Percentiles rank a stretch among this genome's conserved stretches.
Conservation (phyloP, 2,113 vertebrate species). For the Puntigrus tetrazona region DNA sequence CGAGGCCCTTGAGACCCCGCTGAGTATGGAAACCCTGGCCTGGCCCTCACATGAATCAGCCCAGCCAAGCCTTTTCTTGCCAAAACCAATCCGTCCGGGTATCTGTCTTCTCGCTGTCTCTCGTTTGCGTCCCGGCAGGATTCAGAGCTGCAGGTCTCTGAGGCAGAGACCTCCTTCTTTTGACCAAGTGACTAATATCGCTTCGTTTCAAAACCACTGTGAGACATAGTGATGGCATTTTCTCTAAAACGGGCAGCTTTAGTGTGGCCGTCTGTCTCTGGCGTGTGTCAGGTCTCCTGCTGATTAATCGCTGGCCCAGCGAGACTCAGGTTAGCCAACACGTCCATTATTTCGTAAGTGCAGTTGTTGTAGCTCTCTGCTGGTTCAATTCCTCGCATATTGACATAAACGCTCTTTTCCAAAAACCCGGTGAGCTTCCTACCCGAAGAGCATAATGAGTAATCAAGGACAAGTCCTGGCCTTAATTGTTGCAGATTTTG, state of each 20-base stretch:
- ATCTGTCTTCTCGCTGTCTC: background rate
- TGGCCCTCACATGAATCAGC: conserved; percentile 18
- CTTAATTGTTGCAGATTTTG: background rate
- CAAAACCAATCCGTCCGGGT: background rate
- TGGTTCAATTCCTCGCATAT: background rate
- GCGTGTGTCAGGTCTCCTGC: background rate
- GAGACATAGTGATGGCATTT: background rate
- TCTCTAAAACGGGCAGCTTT: conserved; percentile 10
- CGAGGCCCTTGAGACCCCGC: background rate
- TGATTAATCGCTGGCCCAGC: background rate
- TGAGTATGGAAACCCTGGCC: background rate
- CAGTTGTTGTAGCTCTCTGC: background rate
- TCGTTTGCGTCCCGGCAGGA: background rate
- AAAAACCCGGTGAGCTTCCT: background rate
- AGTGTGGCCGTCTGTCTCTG: background rate
- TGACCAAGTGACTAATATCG: background rate
- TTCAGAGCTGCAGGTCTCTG: background rate
- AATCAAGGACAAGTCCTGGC: background rate
- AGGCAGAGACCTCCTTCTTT: background rate
- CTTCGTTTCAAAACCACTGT: background rate
- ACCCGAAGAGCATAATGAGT: background rate
- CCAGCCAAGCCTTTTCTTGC: background rate
- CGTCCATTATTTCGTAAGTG: conserved; percentile 12
- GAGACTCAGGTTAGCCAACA: conserved; percentile 13
- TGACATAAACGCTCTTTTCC: background rate